These are phyloP conservation scores for Osmerus mordax DNA, from an alignment of 2,113 vertebrate species.

Conservation along the genomic window DNA sequence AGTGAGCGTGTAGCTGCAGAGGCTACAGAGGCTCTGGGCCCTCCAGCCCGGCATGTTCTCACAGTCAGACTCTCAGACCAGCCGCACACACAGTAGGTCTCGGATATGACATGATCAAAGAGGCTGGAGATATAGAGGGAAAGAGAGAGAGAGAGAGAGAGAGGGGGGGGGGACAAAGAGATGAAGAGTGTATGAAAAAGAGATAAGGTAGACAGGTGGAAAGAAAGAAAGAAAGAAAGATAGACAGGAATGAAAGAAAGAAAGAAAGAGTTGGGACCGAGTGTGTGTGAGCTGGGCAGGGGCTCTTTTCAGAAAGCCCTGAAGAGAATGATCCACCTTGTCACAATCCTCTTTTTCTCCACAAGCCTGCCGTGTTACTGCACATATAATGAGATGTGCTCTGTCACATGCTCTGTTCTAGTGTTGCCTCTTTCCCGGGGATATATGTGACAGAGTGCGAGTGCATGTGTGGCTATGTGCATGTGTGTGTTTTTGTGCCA, in stretches of 20 bases:
- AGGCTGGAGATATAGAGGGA: slow-evolving; percentile 12
- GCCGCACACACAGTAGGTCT: slow-evolving; percentile 9
- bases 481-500: too few species aligned
- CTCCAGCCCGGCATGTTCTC: slow-evolving; percentile 24
- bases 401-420: background rate
- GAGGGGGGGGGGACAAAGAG: background rate
- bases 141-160: slow-evolving; percentile 10
- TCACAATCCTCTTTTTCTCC: background rate
- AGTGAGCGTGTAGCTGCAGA: background rate
- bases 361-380: background rate
- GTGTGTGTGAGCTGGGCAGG: background rate
- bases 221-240: background rate
- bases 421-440: background rate
- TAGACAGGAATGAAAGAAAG: background rate
- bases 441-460: background rate
- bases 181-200: background rate
- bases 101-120: slow-evolving; percentile 39
- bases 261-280: background rate
- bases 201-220: background rate
- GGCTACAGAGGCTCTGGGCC: too few species aligned
- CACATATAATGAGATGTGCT: background rate
- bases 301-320: background rate
- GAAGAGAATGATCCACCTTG: slow-evolving; percentile 2
- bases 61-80: slow-evolving; percentile 43
- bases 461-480: too few species aligned